Conservation (phyloP, 1,140 invertebrate species). For the Berghia stephanieae region DNA sequence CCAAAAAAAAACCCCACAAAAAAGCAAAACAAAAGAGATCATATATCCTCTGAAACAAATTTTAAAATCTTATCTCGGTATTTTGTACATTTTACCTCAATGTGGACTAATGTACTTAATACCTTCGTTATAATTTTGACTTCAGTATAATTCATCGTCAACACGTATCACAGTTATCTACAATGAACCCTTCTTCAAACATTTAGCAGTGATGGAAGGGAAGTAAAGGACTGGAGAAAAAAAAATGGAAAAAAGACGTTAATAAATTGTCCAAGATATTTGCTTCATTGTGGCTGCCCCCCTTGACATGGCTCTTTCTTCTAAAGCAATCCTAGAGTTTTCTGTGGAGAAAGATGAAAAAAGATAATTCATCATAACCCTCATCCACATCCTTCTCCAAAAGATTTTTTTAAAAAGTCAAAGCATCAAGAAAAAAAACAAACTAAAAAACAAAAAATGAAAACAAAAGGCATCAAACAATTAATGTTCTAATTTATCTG, state of each 20-base stretch:
- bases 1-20: too few species aligned
- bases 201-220: too few species aligned
- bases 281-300: slow-evolving; percentile 22
- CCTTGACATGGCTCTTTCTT: slow-evolving; percentile 1
- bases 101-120: too few species aligned
- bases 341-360: slow-evolving; percentile 1
- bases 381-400: neutral
- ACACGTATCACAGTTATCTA: too few species aligned
- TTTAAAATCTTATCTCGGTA: too few species aligned
- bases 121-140: too few species aligned
- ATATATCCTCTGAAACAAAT: too few species aligned
- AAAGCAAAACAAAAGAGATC: too few species aligned
- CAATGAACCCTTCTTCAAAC: too few species aligned
- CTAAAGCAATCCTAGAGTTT: slow-evolving; percentile 23
- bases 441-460: neutral
- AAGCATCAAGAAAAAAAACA: neutral
- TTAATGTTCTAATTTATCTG: neutral
- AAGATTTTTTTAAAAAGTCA: neutral
- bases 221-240: too few species aligned
- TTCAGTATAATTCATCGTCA: too few species aligned
- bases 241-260: neutral
- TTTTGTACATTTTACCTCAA: too few species aligned
- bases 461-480: neutral
- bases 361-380: neutral
- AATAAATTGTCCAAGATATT: slow-evolving; percentile 28